A percentile compares a stretch with the other conserved stretches of the same genome.
phyloP scores from a whole-genome alignment of 1,140 invertebrate species.

The Procambarus virginalis region DNA sequence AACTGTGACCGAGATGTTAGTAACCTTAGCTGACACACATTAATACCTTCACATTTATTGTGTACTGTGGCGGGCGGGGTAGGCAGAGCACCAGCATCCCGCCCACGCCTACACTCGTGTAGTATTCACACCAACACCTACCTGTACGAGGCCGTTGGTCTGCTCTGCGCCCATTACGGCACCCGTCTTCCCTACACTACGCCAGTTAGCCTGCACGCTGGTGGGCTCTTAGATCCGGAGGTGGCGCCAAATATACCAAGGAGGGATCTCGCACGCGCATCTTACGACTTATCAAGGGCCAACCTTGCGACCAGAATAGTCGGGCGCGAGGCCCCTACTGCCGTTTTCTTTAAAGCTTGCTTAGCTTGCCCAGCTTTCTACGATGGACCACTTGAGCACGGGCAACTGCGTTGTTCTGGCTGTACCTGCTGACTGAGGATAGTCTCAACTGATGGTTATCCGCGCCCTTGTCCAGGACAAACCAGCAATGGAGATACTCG shows the following conservation, averaged over 20 bases:
- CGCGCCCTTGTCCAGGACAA: neutral
- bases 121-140: constrained; percentile 8
- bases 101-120: neutral
- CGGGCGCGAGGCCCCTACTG: constrained; percentile 41
- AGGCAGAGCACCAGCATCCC: too few species aligned
- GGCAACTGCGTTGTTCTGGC: neutral
- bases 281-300: constrained; percentile 48
- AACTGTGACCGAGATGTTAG: neutral
- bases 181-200: neutral
- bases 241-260: constrained; percentile 61
- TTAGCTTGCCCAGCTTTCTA: constrained; percentile 33
- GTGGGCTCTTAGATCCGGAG: neutral
- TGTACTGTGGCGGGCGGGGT: neutral
- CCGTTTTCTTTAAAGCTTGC: constrained; percentile 45
- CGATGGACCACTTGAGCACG: neutral
- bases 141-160: constrained; percentile 50
- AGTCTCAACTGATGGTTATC: neutral
- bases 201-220: constrained; percentile 7
- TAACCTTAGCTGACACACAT: constrained; percentile 18
- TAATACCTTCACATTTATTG: neutral
- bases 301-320: constrained; percentile 48
- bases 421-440: neutral
- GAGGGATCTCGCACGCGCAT: constrained; percentile 12
- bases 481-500: neutral
- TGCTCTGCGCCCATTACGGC: constrained; percentile 52